Evolutionary conservation across 2,888 invertebrate species (phyloP).

Genomic region (Petrolisthes cinctipes): DNA sequence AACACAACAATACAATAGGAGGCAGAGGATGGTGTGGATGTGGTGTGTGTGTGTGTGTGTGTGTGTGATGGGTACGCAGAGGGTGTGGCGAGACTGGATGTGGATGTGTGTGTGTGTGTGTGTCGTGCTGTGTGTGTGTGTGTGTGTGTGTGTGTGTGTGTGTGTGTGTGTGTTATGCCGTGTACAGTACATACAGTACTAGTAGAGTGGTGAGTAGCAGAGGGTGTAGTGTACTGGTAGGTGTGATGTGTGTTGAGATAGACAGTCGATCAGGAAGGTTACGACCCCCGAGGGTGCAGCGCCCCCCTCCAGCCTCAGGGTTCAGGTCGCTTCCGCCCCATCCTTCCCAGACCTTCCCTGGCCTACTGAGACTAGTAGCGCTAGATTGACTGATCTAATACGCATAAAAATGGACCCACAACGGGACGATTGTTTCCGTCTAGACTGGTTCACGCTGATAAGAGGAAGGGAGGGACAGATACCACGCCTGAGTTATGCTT

Average conservation of each 20-base stretch:
- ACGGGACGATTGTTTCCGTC: slow-evolving; percentile 35
- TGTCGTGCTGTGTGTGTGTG: no score
- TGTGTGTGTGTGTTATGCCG: no score
- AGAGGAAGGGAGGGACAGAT: background rate
- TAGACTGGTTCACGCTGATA: background rate
- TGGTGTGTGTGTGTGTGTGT: no score
- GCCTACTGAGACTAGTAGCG: slow-evolving; percentile 23
- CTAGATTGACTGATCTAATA: slow-evolving; percentile 21
- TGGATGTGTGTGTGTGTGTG: no score
- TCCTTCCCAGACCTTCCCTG: background rate
- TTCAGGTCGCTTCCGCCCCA: background rate
- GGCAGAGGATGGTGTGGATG: background rate
- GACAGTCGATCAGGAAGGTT: slow-evolving; percentile 29
- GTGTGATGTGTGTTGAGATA: slow-evolving; percentile 6
- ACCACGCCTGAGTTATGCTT: slow-evolving; percentile 14
- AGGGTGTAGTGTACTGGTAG: background rate
- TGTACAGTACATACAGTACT: background rate
- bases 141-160: no score
- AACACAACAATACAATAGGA: background rate
- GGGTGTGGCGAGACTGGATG: no score
- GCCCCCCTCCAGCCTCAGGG: background rate
- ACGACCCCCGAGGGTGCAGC: slow-evolving; percentile 5
- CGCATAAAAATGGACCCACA: slow-evolving; percentile 42
- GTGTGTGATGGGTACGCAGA: no score
- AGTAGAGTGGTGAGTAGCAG: background rate